Evolutionary conservation across 2,797 vertebrate species (phyloP), one percentile per base, ranked within the genome.

Genomic region (Aldrovandia affinis): DNA sequence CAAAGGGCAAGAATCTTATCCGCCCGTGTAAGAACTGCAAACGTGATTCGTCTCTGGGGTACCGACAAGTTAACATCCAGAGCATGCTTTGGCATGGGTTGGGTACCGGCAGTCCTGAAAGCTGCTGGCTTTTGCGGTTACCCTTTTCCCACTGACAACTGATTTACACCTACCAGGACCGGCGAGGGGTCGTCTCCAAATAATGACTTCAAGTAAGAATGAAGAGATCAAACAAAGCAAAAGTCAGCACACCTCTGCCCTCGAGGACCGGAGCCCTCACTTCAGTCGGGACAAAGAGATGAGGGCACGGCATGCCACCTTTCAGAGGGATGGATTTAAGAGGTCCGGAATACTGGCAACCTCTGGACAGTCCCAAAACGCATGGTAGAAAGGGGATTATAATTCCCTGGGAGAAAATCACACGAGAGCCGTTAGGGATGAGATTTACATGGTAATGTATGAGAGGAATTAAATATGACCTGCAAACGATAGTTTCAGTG

Each of bases 1-100:
- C 65, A 75, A 83, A 83, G 54, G n/a, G 20, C 50, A 52, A 9
- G 73, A 25, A 36, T 59, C 28, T 47, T 3, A 44, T 81, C 47
- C 22, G 84, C 80, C 80, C 87, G 70, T 85, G 86, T 81, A 70
- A 70, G 18, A 70, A 70, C 12, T 70, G 65, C 30, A 30, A 70
- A 36, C 8, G 28, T 33, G 36, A 75, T 39, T 36, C 2, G 36
- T 36, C 65, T 70, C 65, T 39, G 30, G 15, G 65, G 65, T 44
- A 39, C 12, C 9, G 39, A 75, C 22, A 18, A 10, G 2, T 75
- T 44, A 75, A 18, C 18, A 75, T n/a, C 70, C 70, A 44, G 70
- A 75, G 22, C 39, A 75, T 8, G 39, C 18, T 75, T 75, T 25
- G 7, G 70, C 70, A n/a, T 22, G 39, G 36, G 28, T 42, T n/a